A percentile compares a stretch with the other conserved stretches of the same genome.
These are phyloP conservation scores for Pandion haliaetus DNA, from an alignment of 2,113 vertebrate genomes.

Conservation along the genomic window DNA sequence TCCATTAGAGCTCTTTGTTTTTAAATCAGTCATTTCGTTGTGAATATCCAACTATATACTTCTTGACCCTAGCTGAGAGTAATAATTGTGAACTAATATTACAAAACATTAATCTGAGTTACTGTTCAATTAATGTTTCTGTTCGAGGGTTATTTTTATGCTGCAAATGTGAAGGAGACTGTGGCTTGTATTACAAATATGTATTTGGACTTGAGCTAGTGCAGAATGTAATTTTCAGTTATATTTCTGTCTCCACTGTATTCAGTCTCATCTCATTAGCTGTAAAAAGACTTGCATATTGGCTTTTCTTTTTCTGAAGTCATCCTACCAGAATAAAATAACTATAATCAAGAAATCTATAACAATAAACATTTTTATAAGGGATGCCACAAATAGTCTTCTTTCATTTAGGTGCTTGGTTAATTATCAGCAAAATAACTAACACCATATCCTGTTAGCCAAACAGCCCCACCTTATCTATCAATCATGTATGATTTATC, in stretches of 20 bases:
- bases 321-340: constrained; percentile 47
- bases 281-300: not conserved
- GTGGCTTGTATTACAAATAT: constrained; percentile 45
- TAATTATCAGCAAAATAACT: constrained; percentile 69
- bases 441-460: constrained; percentile 51
- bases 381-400: constrained; percentile 22
- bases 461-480: constrained; percentile 69
- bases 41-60: constrained; percentile 82
- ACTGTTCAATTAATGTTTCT: constrained; percentile 75
- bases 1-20: constrained; percentile 91
- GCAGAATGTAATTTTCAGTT: constrained; percentile 42
- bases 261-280: constrained; percentile 33
- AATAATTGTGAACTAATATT: constrained; percentile 82
- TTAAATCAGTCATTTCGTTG: constrained; percentile 91
- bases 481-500: constrained; percentile 73
- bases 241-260: constrained; percentile 35
- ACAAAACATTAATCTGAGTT: constrained; percentile 82
- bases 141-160: constrained; percentile 61
- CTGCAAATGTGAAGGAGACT: constrained; percentile 58
- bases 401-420: constrained; percentile 40
- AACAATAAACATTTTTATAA: constrained; percentile 67
- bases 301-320: constrained; percentile 12
- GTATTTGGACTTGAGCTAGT: constrained; percentile 30
- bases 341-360: constrained; percentile 54
- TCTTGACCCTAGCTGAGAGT: constrained; percentile 77